phyloP scores from a whole-genome alignment of 1,140 invertebrate genomes.

The Zaprionus africanus region DNA sequence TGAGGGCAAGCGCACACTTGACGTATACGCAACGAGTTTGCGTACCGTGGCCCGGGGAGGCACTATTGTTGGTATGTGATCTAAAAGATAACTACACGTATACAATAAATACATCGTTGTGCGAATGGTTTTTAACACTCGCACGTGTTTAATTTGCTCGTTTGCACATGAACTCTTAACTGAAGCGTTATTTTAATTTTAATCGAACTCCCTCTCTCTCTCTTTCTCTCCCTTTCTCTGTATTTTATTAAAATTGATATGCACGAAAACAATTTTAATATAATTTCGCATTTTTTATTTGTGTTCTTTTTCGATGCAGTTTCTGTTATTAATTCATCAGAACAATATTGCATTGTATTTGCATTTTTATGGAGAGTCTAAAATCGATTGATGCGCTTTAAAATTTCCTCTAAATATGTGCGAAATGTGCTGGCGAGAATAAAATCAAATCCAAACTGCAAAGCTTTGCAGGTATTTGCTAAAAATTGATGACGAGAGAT shows the following conservation, averaged over 20 bases:
- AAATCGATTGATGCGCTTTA: constrained; percentile 7
- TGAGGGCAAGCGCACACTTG: background rate
- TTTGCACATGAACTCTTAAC: background rate
- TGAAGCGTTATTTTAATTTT: background rate
- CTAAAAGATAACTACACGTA: background rate
- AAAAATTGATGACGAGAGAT: background rate
- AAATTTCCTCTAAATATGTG: background rate
- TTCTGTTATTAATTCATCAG: constrained; percentile 2
- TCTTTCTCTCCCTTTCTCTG: too few species aligned
- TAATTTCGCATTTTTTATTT: background rate
- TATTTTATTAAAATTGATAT: background rate
- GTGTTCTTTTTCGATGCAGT: background rate
- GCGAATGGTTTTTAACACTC: background rate
- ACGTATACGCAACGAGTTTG: background rate
- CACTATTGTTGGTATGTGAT: background rate
- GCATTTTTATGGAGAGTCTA: background rate
- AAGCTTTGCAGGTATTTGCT: background rate
- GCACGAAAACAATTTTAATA: constrained; percentile 2
- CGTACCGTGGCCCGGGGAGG: background rate
- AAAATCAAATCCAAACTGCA: background rate
- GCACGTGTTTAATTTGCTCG: background rate
- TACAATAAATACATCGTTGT: background rate
- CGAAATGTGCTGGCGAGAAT: background rate
- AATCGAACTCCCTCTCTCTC: background rate
- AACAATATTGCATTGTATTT: constrained; percentile 13